Evolutionary conservation across 1,140 invertebrate genomes (phyloP), one percentile per base, ranked within the genome.

Genomic region (Dufourea novaeangliae): DNA sequence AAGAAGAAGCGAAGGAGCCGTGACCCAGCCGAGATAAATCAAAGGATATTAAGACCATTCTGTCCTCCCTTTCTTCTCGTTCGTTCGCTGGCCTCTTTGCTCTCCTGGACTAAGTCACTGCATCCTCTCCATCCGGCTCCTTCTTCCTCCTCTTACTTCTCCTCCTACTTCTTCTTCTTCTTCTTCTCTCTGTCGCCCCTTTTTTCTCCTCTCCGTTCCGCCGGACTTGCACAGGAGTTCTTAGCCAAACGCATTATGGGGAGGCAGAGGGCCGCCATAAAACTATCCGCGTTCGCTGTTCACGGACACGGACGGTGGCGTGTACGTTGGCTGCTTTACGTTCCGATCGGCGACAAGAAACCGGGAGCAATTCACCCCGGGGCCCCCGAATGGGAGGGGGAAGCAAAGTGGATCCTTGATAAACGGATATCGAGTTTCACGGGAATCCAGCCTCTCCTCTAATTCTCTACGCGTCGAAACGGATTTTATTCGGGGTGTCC

Each of bases 21-120:
- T 90, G 90, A 91, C 91, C 91, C 88, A 88, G 88, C 87, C 88
- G 79, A 91, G 89, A 92, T 92, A 92, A 92, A 92, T 92, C 91
- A 92, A 90, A 87, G 86, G 90, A 91, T 92, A 91, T 92, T 92
- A 92, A 91, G 90, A 91, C 88, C 88, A 86, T 84, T 89, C 67
- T 62, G 56, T 70, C 70, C 74, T 79, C 76, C 78, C 62, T 73
- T 73, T 73, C 70, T 73, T 63, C 59, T 73, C 70, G 62, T 73
- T 74, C 64, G 71, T 63, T 79, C 41, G 52, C 44, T 50, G 41
- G 46, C 4, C 46, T 50, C 34, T 50, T 64, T n/a, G 50, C 46
- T 69, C 39, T 20, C 17, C 41, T 37, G 14, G 39, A 29, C 72
- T 75, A 66, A 75, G 63, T 68, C 72, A 75, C 70, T 67, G 46